Conservation (phyloP, 2,113 vertebrate species). For the Anseranas semipalmata region DNA sequence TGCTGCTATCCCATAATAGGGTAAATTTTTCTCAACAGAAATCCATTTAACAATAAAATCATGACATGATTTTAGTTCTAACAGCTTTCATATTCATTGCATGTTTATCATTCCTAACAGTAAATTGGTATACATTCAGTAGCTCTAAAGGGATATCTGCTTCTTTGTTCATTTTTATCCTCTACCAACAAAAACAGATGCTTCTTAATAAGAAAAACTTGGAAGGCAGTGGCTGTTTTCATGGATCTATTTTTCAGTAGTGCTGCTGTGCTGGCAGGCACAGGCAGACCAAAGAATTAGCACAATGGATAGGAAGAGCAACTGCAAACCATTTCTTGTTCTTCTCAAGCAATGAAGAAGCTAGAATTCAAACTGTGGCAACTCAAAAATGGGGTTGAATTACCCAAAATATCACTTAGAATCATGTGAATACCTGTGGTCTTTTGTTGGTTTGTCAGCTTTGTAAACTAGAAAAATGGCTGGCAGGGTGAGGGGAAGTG, state of each 20-base stretch:
- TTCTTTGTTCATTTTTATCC: neutral
- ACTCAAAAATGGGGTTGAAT: neutral
- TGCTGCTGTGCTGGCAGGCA: neutral
- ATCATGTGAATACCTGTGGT: conserved; percentile 44
- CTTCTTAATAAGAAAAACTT: neutral
- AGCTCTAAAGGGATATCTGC: neutral
- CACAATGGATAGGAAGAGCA: neutral
- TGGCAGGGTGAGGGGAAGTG: conserved; percentile 19
- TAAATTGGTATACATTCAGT: neutral
- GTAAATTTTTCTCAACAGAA: neutral
- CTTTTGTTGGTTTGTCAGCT: conserved; percentile 34
- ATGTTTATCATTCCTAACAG: neutral
- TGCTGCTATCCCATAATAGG: neutral
- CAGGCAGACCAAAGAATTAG: neutral
- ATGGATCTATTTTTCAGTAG: neutral
- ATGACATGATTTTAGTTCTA: neutral
- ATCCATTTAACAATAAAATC: neutral
- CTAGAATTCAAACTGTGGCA: neutral
- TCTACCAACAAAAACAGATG: neutral
- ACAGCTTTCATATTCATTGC: neutral
- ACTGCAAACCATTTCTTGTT: neutral
- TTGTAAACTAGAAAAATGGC: neutral
- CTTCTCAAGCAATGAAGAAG: neutral
- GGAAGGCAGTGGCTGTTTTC: neutral
- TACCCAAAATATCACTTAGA: neutral